phyloP scores from a whole-genome alignment of 1,140 invertebrate species.

The silkworm (Bombyx mori) region DNA sequence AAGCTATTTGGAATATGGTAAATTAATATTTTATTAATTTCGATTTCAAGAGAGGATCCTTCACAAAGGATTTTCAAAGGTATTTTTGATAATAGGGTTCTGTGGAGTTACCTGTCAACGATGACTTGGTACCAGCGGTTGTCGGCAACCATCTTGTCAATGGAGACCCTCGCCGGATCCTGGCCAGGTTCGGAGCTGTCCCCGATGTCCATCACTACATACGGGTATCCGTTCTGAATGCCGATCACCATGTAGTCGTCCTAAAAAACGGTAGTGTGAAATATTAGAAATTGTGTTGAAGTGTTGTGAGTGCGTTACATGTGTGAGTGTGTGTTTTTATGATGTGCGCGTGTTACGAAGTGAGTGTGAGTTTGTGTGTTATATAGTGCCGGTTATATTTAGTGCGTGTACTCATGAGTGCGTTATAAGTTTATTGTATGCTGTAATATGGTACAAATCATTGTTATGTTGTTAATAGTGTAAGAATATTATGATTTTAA shows the following conservation, averaged over 20 bases:
- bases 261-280: slow-evolving; percentile 41
- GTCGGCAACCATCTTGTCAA: slow-evolving; percentile 84
- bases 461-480: too few relatives aligned
- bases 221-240: slow-evolving; percentile 88
- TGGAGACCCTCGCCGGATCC: slow-evolving; percentile 78
- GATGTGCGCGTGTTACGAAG: too few relatives aligned
- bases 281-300: neutral
- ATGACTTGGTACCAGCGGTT: slow-evolving; percentile 92
- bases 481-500: neutral
- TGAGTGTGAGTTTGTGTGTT: too few relatives aligned
- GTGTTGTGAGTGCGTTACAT: neutral
- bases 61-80: too few relatives aligned
- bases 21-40: too few relatives aligned
- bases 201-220: slow-evolving; percentile 90
- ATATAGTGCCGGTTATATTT: too few relatives aligned
- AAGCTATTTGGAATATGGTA: too few relatives aligned
- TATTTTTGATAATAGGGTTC: too few relatives aligned
- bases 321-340: neutral
- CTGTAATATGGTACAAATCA: too few relatives aligned
- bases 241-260: slow-evolving; percentile 96
- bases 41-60: too few relatives aligned
- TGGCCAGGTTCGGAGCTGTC: slow-evolving; percentile 73
- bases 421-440: too few relatives aligned
- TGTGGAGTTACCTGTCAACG: slow-evolving; percentile 80
- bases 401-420: too few relatives aligned